phyloP scores from a whole-genome alignment of 30 jellyfish, hydroid and myxozoan genomes.

The Catostylus mosaicus region DNA sequence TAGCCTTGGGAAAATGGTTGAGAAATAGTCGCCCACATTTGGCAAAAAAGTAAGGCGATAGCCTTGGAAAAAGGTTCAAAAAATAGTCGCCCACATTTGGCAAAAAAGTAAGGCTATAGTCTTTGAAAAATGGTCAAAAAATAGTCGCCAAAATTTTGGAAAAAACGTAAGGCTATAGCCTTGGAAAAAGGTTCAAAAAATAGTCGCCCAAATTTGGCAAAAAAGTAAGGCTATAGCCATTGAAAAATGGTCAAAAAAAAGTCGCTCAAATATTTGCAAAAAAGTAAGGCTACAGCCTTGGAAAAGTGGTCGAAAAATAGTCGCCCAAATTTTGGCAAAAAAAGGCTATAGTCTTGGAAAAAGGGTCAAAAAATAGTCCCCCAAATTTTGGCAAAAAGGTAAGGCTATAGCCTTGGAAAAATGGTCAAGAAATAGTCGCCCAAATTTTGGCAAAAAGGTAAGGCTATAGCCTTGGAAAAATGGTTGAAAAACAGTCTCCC shows the following conservation, averaged over 20 bases:
- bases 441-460: no score
- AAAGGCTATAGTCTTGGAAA: neutral
- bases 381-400: no score
- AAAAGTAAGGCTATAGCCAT: neutral
- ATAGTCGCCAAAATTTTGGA: neutral
- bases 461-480: no score
- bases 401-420: no score
- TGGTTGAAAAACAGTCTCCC: no score
- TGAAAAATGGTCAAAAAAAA: no score
- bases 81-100: neutral
- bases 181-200: neutral
- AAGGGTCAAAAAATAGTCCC: neutral
- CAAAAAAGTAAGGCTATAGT: neutral
- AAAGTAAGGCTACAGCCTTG: neutral
- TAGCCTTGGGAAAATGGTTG: neutral
- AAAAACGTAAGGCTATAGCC: slow-evolving; percentile 14
- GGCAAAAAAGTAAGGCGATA: neutral
- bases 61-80: neutral
- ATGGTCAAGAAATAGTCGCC: no score
- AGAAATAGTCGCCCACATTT: neutral
- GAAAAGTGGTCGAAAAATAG: neutral
- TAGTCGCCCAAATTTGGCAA: neutral
- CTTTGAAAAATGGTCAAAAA: neutral
- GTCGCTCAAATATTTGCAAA: neutral
- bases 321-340: neutral